Evolutionary conservation across 30 jellyfish, hydroid and myxozoan genomes (phyloP).

Genomic region (Aurelia sp.): DNA sequence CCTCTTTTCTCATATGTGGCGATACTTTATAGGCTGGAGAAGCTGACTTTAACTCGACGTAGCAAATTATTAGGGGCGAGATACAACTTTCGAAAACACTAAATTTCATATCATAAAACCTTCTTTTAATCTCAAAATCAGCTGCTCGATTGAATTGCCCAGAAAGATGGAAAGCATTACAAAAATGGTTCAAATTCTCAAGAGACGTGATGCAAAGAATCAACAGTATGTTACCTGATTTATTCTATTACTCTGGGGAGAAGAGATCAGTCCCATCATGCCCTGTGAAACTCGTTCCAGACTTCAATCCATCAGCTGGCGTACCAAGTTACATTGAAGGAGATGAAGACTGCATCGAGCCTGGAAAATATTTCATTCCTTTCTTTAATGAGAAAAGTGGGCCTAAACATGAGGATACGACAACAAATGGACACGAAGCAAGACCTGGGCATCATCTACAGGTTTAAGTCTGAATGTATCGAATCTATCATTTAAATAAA

Average conservation of each 20-base stretch:
- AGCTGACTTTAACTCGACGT: no score
- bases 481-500: no score
- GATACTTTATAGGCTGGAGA: no score
- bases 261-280: slow-evolving; percentile 78
- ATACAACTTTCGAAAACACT: no score
- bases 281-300: slow-evolving; percentile 77
- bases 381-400: slow-evolving; percentile 86
- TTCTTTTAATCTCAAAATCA: not conserved
- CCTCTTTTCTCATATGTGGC: no score
- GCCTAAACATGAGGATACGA: slow-evolving; percentile 77
- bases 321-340: slow-evolving; percentile 93
- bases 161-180: slow-evolving; percentile 80
- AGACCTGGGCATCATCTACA: slow-evolving; percentile 95
- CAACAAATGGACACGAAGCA: slow-evolving; percentile 91
- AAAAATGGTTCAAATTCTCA: slow-evolving; percentile 71
- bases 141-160: slow-evolving; percentile 80
- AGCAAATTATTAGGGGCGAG: no score
- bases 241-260: slow-evolving; percentile 69
- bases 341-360: slow-evolving; percentile 76
- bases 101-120: not conserved
- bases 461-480: slow-evolving; percentile 17
- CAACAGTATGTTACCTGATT: slow-evolving; percentile 25
- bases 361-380: slow-evolving; percentile 84
- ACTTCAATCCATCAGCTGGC: slow-evolving; percentile 88
- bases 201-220: slow-evolving; percentile 61